These are phyloP conservation scores for Philypnodon macrostomus DNA, from an alignment of 2,797 vertebrate genomes.

Conservation along the genomic window DNA sequence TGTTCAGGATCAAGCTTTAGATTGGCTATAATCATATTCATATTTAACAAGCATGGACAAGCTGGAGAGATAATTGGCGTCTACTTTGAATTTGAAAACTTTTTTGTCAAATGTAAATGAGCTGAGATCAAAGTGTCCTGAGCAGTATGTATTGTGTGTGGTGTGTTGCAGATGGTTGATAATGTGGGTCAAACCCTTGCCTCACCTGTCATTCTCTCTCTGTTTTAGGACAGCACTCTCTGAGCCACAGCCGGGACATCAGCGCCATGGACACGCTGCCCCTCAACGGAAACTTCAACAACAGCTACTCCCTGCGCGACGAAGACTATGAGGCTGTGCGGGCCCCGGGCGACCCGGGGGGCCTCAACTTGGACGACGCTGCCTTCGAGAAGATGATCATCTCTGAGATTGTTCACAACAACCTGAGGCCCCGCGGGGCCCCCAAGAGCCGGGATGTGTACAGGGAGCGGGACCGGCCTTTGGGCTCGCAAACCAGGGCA, in stretches of 20 bases:
- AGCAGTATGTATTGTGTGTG: constrained; percentile 84
- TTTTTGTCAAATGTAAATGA: constrained; percentile 45
- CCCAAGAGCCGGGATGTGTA: constrained; percentile 60
- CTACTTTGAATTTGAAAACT: constrained; percentile 36
- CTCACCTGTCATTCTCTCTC: constrained; percentile 45
- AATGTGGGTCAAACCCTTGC: constrained; percentile 4
- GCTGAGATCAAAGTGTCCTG: constrained; percentile 79
- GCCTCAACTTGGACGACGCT: constrained; percentile 89
- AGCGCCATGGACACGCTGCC: constrained; percentile 99
- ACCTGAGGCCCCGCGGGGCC: constrained; percentile 86
- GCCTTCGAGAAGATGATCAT: constrained; percentile 99
- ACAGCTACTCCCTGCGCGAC: constrained; percentile 95
- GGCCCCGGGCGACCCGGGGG: constrained; percentile 84
- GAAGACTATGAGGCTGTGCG: constrained; percentile 87
- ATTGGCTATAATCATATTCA: constrained; percentile 50
- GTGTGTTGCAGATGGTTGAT: constrained; percentile 41
- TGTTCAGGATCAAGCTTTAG: constrained; percentile 90
- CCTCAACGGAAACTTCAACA: constrained; percentile 99
- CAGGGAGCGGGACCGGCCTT: constrained; percentile 51
- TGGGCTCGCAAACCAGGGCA: constrained; percentile 58
- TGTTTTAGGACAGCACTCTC: constrained; percentile 95
- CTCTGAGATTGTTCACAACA: constrained; percentile 98
- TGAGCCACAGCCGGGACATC: constrained; percentile 98
- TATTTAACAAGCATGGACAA: constrained; percentile 29
- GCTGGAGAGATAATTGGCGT: constrained; percentile 49